phyloP scores from a whole-genome alignment of 64 coral and sea anemone species.

The Cladopsammia gracilis region DNA sequence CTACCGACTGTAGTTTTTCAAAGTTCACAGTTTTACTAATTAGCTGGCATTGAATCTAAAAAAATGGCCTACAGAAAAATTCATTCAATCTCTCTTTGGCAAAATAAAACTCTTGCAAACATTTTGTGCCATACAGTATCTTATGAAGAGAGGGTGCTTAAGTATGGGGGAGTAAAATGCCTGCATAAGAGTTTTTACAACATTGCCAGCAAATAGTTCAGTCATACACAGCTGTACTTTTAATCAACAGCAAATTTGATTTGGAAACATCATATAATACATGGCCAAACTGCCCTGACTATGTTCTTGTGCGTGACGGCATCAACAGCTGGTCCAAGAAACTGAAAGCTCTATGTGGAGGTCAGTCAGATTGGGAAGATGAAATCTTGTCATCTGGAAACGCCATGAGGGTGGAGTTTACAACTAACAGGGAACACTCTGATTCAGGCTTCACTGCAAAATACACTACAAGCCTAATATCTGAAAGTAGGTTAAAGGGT shows the following conservation, averaged over 20 bases:
- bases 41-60: no score
- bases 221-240: neutral
- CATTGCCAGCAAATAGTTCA: no score
- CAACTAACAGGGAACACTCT: constrained; percentile 28
- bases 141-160: no score
- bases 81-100: no score
- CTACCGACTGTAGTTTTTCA: no score
- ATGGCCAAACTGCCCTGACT: constrained; percentile 62
- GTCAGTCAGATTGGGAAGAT: neutral
- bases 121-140: no score
- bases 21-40: no score
- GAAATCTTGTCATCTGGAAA: constrained; percentile 46
- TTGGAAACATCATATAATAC: constrained; percentile 16
- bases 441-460: constrained; percentile 66
- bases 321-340: constrained; percentile 68
- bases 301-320: constrained; percentile 76
- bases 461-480: constrained; percentile 54
- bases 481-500: neutral
- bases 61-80: no score
- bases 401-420: constrained; percentile 82
- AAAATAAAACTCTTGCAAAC: no score
- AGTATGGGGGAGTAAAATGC: no score
- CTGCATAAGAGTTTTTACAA: no score
- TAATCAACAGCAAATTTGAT: constrained; percentile 41
- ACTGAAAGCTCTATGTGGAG: constrained; percentile 38